These are phyloP conservation scores for Platycheirus rosarum DNA, from an alignment of 2,888 invertebrate genomes.

Conservation along the genomic window DNA sequence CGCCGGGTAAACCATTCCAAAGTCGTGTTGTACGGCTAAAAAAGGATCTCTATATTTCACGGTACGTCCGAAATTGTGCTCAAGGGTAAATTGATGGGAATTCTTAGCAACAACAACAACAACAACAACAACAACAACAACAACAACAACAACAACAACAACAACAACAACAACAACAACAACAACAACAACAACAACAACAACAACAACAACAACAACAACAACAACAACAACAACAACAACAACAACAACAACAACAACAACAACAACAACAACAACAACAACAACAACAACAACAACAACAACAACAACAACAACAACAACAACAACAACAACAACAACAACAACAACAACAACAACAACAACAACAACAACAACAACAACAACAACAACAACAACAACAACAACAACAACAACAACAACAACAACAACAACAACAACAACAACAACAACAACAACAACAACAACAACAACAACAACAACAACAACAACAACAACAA, in stretches of 20 bases:
- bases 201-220: not conserved
- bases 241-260: not conserved
- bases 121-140: too few relatives aligned
- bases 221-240: not conserved
- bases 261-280: not conserved
- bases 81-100: too few relatives aligned
- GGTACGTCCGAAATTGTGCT: too few relatives aligned
- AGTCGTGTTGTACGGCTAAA: too few relatives aligned
- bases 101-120: too few relatives aligned
- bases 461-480: too few relatives aligned
- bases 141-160: not conserved
- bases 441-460: too few relatives aligned
- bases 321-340: not conserved
- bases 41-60: too few relatives aligned
- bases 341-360: constrained; percentile 8
- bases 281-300: too few relatives aligned
- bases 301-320: too few relatives aligned
- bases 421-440: constrained; percentile 23
- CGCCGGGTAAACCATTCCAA: too few relatives aligned
- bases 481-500: too few relatives aligned
- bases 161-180: not conserved
- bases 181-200: not conserved
- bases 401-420: constrained; percentile 53
- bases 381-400: constrained; percentile 40
- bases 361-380: not conserved